Conservation (phyloP, 2,797 vertebrate genomes). For the Anas acuta region DNA sequence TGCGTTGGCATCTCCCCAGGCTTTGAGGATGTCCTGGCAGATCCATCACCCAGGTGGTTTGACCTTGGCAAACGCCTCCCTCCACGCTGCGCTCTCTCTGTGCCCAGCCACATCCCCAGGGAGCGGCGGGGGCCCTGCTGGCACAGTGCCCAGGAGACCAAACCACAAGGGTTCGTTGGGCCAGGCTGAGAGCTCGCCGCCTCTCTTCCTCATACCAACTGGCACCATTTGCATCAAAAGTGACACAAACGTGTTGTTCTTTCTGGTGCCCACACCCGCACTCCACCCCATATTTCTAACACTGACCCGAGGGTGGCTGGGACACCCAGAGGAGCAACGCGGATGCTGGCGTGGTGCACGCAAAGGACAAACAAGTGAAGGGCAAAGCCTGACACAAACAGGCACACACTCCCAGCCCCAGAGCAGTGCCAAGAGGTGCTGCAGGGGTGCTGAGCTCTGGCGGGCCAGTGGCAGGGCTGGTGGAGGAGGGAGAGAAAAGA, state of each 20-base stretch:
- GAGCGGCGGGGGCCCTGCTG: rapidly evolving
- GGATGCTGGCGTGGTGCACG: neutral
- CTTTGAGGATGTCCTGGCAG: neutral
- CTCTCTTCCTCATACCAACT: rapidly evolving
- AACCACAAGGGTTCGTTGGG: neutral
- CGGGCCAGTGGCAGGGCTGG: too few relatives aligned
- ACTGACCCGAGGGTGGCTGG: too few relatives aligned
- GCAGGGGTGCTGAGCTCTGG: neutral
- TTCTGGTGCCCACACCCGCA: neutral
- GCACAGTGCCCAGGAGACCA: rapidly evolving
- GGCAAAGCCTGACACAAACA: neutral
- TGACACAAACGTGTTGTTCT: rapidly evolving
- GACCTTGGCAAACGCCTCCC: neutral
- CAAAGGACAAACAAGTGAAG: neutral
- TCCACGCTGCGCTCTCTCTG: too few relatives aligned
- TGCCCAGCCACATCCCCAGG: rapidly evolving
- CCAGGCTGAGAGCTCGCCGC: rapidly evolving
- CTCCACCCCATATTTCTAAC: neutral
- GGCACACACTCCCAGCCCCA: too few relatives aligned
- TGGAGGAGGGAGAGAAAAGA: neutral
- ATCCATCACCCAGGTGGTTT: neutral
- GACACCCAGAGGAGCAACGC: too few relatives aligned
- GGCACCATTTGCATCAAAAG: neutral
- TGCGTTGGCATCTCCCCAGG: neutral
- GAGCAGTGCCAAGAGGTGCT: neutral